Evolutionary conservation across 2,797 vertebrate genomes (phyloP), one percentile per base, ranked within the genome.

Genomic region (Takifugu ocellatus): DNA sequence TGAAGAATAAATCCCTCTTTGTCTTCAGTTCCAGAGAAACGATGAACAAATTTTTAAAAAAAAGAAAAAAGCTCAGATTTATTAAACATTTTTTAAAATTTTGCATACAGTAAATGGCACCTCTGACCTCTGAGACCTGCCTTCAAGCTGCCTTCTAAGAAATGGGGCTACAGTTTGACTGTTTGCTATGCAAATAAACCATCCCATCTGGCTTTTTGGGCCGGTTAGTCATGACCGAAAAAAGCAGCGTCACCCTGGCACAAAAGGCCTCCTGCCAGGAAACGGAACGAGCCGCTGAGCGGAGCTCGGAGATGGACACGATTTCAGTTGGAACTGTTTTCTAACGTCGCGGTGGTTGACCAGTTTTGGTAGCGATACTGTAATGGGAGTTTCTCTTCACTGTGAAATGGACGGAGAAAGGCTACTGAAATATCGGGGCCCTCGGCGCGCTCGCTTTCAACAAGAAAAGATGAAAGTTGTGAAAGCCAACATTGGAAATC

Each of bases 141-240:
- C 77, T 88, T 67, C 72, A 44, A 3, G 84, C 83, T 67, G 77
- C 90, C 90, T 96, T 96, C 93, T 93, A 95, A 94, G 94, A 96
- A 95, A 85, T 86, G 61, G 68, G 78, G 85, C 72, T 81, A 73
- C 78, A 66, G 66, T 86, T 85, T 90, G 90, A 90, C 89, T 75
- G 88, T 88, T 88, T 79, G 89, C 66, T 92, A 98, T 97, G 95
- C 96, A 98, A 98, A 97, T 96, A 74, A 70, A 81, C 77, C 86
- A 75, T 72, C 76, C 87, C 94, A 94, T 92, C 94, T 96, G 93
- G 86, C 83, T 67, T 82, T 68, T 70, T 31, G 63, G 78, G 46
- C 77, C 33, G 26, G 47, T 61, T 43, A 87, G 77, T 85, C 83
- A 87, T 61, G 45, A 4, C 70, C 44, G 8, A 65, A 45, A 70